Percentiles rank a stretch among this genome's conserved stretches.
Conservation (phyloP, 2,888 invertebrate species). For the Drosophila merina region DNA sequence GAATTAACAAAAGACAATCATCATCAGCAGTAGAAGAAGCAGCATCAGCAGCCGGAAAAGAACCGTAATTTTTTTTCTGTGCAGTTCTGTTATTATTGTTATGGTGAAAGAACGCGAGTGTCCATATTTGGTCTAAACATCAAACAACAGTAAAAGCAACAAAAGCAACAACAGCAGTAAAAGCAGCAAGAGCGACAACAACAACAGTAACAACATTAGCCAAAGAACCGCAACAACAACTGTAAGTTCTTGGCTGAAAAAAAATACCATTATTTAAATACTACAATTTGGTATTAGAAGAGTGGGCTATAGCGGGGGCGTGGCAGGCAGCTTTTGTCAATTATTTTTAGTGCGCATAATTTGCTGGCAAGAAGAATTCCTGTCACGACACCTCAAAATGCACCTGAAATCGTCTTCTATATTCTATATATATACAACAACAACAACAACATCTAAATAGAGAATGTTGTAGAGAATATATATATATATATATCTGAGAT, state of each 20-base stretch:
- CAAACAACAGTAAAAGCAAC: slow-evolving; percentile 23
- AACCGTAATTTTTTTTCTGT: slow-evolving; percentile 47
- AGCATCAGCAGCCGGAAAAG: slow-evolving; percentile 21
- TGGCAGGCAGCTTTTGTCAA: slow-evolving; percentile 41
- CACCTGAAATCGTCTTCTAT: slow-evolving; percentile 59
- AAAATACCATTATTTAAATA: no score
- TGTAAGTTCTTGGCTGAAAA: background rate
- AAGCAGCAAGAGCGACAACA: background rate
- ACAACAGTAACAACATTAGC: background rate
- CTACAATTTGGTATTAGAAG: no score
- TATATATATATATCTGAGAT: slow-evolving; percentile 27
- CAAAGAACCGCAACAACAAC: slow-evolving; percentile 1
- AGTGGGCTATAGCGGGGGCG: background rate
- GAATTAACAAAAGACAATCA: slow-evolving; percentile 30
- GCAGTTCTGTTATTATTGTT: slow-evolving; percentile 47
- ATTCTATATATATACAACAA: slow-evolving; percentile 4
- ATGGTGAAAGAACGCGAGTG: slow-evolving; percentile 69
- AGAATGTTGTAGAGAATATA: slow-evolving; percentile 12
- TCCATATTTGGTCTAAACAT: slow-evolving; percentile 69
- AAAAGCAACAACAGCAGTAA: slow-evolving; percentile 3
- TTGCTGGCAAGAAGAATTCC: slow-evolving; percentile 65
- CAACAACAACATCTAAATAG: background rate
- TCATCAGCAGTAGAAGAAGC: slow-evolving; percentile 17
- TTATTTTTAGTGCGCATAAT: slow-evolving; percentile 81
- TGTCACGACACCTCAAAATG: slow-evolving; percentile 78